Percentiles rank a stretch among this genome's conserved stretches.
These are phyloP conservation scores for Myotis pilosus DNA, from an alignment of 2,797 vertebrate genomes.

Conservation along the genomic window DNA sequence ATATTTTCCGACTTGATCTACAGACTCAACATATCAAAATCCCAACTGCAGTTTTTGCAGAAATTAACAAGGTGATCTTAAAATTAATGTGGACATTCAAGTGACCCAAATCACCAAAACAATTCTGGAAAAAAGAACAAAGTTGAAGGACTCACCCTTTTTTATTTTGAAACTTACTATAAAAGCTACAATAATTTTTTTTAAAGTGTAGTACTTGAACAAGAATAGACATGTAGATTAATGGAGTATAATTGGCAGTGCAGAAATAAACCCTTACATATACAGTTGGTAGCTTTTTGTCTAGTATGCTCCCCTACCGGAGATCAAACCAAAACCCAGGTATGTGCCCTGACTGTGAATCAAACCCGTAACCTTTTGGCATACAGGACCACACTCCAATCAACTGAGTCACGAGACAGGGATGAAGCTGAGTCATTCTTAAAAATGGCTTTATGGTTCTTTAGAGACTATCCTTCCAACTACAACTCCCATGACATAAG, in stretches of 20 bases:
- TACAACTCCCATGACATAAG: background rate
- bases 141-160: background rate
- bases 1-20: background rate
- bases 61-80: background rate
- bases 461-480: background rate
- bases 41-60: background rate
- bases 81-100: background rate
- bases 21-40: background rate
- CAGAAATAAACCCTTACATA: background rate
- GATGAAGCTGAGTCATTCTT: constrained; percentile 1
- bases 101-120: background rate
- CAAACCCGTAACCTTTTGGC: background rate
- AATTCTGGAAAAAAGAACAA: background rate
- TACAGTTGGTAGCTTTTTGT: background rate
- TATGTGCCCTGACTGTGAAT: background rate
- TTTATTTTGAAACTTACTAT: background rate
- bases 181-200: background rate
- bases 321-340: background rate
- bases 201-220: background rate
- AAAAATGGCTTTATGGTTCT: constrained; percentile 45
- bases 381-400: background rate
- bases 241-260: background rate
- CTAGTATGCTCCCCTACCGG: background rate
- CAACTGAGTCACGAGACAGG: background rate
- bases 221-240: background rate